Evolutionary conservation across 1,140 invertebrate genomes (phyloP).

Genomic region (Chironomus tepperi): DNA sequence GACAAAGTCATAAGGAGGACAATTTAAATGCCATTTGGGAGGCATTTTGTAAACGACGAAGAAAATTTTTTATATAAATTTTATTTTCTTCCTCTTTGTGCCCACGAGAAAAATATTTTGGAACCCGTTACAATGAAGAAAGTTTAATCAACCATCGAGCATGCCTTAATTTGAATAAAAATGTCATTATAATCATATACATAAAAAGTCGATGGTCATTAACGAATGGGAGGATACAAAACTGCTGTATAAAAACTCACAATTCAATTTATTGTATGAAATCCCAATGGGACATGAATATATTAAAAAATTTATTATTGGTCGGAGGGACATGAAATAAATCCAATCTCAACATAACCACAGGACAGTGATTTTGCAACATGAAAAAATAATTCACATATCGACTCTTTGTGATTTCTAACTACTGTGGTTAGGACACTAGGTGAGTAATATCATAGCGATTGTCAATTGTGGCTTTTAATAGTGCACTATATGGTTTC

Average conservation of each 20-base stretch:
- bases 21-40: slow-evolving; percentile 2
- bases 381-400: no score
- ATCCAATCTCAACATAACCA: no score
- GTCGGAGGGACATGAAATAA: no score
- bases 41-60: neutral
- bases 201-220: neutral
- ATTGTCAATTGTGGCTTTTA: neutral
- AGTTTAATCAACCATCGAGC: slow-evolving; percentile 17
- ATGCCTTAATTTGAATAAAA: slow-evolving; percentile 9
- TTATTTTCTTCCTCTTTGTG: neutral
- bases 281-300: neutral
- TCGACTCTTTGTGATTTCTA: no score
- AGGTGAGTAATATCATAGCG: no score
- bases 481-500: neutral
- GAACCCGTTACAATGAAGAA: neutral
- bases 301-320: no score
- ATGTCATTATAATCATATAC: neutral
- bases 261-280: neutral
- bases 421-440: no score
- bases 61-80: no score
- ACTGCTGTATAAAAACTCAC: neutral
- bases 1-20: neutral
- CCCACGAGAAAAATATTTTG: neutral
- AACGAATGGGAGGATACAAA: neutral
- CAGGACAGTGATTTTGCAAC: no score